Percentiles rank a stretch among this genome's conserved stretches.
phyloP scores from a whole-genome alignment of 2,113 vertebrate genomes.

The Triplophysa dalaica region DNA sequence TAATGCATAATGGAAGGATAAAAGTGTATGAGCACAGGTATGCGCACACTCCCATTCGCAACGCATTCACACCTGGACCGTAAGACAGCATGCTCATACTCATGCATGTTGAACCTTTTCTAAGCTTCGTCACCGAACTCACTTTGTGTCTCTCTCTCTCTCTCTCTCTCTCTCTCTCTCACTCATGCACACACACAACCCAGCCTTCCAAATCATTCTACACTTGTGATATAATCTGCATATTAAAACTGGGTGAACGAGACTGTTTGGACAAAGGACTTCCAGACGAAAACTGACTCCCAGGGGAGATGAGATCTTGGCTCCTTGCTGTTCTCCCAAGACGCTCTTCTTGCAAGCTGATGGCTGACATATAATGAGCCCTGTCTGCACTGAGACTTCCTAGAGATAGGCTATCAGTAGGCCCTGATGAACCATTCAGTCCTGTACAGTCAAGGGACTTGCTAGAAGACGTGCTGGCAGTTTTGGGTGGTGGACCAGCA shows the following conservation, averaged over 20 bases:
- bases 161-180: slow-evolving; percentile 5
- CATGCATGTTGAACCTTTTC: slow-evolving; percentile 43
- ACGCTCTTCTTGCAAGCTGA: slow-evolving; percentile 84
- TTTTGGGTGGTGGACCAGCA: slow-evolving; percentile 83
- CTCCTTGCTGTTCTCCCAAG: slow-evolving; percentile 73
- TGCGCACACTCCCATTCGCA: slow-evolving; percentile 27
- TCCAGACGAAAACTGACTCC: slow-evolving; percentile 57
- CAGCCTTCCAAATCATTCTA: slow-evolving; percentile 59
- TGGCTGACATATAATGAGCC: slow-evolving; percentile 81
- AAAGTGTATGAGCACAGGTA: slow-evolving; percentile 33
- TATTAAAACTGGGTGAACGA: slow-evolving; percentile 89
- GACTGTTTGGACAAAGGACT: slow-evolving; percentile 85
- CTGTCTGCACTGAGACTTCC: slow-evolving; percentile 76
- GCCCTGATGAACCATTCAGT: slow-evolving; percentile 53
- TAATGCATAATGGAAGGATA: slow-evolving; percentile 49
- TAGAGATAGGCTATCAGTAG: slow-evolving; percentile 55
- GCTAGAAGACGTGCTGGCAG: slow-evolving; percentile 93
- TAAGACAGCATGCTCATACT: slow-evolving; percentile 47
- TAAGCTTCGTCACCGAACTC: not conserved
- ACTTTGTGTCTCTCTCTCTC: not conserved
- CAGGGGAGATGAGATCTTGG: slow-evolving; percentile 78
- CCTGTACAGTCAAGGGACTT: slow-evolving; percentile 80
- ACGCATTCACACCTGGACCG: slow-evolving; percentile 2
- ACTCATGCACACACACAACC: slow-evolving; percentile 17
- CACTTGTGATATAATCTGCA: slow-evolving; percentile 91